Percentiles rank a stretch among this genome's conserved stretches.
Conservation (phyloP, 1,140 invertebrate genomes). For the Drosophila chauvacae region DNA sequence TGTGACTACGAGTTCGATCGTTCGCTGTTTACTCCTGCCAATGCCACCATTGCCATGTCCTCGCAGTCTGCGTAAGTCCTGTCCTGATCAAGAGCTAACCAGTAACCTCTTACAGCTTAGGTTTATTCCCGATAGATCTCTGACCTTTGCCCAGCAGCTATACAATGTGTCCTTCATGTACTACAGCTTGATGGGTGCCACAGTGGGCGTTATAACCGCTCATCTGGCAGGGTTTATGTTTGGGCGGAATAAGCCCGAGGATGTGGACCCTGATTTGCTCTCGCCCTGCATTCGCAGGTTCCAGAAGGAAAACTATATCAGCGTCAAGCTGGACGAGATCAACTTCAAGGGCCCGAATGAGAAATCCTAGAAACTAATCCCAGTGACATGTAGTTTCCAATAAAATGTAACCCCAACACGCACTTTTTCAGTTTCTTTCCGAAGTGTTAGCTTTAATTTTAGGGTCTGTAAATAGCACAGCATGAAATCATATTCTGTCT, state of each 20-base stretch:
- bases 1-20: slow-evolving; percentile 86
- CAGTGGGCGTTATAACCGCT: slow-evolving; percentile 38
- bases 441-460: not conserved
- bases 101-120: not conserved
- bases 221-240: slow-evolving; percentile 54
- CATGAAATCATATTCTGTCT: slow-evolving; percentile 4
- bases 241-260: slow-evolving; percentile 48
- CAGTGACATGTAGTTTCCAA: slow-evolving; percentile 32
- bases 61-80: slow-evolving; percentile 44
- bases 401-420: slow-evolving; percentile 13
- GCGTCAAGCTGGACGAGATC: slow-evolving; percentile 56
- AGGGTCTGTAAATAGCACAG: not conserved
- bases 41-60: slow-evolving; percentile 24
- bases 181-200: slow-evolving; percentile 47
- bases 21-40: slow-evolving; percentile 81
- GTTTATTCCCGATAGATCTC: slow-evolving; percentile 35
- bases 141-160: slow-evolving; percentile 58
- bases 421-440: not conserved
- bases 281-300: slow-evolving; percentile 62
- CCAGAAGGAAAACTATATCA: slow-evolving; percentile 48
- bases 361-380: slow-evolving; percentile 45
- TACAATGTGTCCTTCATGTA: slow-evolving; percentile 74
- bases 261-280: slow-evolving; percentile 64
- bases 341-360: slow-evolving; percentile 21
- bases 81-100: not conserved